These are phyloP conservation scores for Cybosia mesomella DNA, from an alignment of 2,888 invertebrate genomes.

Conservation along the genomic window DNA sequence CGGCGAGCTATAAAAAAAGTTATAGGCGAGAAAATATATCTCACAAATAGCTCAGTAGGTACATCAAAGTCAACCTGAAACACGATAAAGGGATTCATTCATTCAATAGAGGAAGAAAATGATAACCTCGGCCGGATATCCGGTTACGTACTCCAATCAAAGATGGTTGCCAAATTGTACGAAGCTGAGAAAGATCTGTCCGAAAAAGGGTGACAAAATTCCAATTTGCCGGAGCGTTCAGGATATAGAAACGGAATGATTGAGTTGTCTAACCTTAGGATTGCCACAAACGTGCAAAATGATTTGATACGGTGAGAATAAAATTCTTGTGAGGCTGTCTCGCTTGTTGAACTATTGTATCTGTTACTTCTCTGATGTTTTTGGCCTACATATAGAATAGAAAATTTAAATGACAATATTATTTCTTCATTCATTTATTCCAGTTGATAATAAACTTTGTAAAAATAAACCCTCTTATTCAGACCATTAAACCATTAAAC, in stretches of 20 bases:
- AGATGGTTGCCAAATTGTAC: constrained; percentile 76
- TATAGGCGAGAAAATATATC: not conserved
- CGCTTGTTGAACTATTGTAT: constrained; percentile 8
- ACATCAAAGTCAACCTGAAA: constrained; percentile 66
- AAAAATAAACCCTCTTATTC: no score
- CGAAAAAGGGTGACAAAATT: constrained; percentile 77
- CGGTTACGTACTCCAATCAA: constrained; percentile 78
- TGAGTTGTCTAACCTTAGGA: constrained; percentile 64
- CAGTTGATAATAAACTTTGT: no score
- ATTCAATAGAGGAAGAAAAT: constrained; percentile 69
- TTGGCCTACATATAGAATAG: no score
- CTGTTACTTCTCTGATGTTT: constrained; percentile 8
- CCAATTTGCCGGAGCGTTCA: constrained; percentile 73
- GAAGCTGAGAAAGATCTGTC: constrained; percentile 76
- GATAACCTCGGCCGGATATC: constrained; percentile 73
- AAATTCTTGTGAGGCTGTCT: constrained; percentile 15
- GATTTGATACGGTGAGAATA: constrained; percentile 26
- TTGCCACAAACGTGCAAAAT: constrained; percentile 40
- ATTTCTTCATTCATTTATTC: not conserved
- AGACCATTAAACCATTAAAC: no score
- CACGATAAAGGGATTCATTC: constrained; percentile 68
- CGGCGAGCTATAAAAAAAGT: no score
- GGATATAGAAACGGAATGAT: constrained; percentile 64
- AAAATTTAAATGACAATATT: no score
- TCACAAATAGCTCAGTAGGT: constrained; percentile 62